These are phyloP conservation scores for Halyomorpha halys DNA, from an alignment of 1,140 invertebrate species.

Conservation along the genomic window DNA sequence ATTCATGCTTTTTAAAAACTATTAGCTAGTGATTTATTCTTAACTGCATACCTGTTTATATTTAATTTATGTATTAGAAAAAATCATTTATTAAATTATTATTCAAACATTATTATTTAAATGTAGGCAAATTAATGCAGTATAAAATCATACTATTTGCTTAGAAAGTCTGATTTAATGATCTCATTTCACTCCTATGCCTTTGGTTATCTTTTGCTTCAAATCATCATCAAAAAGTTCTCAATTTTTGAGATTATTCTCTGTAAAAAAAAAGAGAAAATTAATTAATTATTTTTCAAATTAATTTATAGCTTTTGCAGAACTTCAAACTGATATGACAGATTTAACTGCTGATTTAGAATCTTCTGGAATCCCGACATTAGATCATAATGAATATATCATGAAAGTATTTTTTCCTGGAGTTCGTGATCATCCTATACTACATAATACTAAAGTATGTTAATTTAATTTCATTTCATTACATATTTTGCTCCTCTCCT, in stretches of 20 bases:
- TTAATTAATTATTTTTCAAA: conserved; percentile 13
- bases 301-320: conserved; percentile 74
- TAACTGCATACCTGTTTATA: too few species aligned
- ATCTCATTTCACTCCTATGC: too few species aligned
- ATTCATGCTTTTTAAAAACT: too few species aligned
- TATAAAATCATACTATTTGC: too few species aligned
- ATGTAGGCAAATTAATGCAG: too few species aligned
- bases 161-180: too few species aligned
- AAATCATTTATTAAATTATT: too few species aligned
- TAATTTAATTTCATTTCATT: not conserved
- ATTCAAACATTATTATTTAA: too few species aligned
- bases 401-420: conserved; percentile 98
- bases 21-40: too few species aligned
- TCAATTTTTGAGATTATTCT: not conserved
- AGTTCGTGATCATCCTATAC: conserved; percentile 81
- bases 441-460: conserved; percentile 65
- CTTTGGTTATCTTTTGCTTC: too few species aligned
- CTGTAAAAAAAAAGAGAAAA: not conserved
- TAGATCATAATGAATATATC: conserved; percentile 92
- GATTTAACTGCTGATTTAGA: conserved; percentile 93
- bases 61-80: too few species aligned
- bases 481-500: too few species aligned
- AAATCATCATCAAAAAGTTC: not conserved
- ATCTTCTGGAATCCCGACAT: conserved; percentile 87
- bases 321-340: conserved; percentile 98